These are phyloP conservation scores for Sebastes steindachneri DNA, from an alignment of 2,797 vertebrate species.

Conservation along the genomic window DNA sequence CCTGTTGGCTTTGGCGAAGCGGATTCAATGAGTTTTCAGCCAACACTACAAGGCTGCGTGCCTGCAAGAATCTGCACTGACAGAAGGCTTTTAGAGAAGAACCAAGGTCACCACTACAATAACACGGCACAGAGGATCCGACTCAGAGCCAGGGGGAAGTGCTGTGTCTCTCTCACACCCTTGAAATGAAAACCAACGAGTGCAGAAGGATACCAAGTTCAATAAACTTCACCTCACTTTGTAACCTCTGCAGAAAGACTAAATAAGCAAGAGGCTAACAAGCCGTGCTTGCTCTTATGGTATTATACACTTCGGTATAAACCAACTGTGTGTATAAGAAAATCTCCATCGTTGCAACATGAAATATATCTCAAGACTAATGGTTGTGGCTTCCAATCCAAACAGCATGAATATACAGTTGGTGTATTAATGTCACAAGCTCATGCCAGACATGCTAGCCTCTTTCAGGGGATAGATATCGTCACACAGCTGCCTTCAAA, in stretches of 20 bases:
- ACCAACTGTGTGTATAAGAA: constrained; percentile 9
- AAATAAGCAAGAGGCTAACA: constrained; percentile 24
- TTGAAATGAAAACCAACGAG: constrained; percentile 65
- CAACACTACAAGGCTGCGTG: constrained; percentile 63
- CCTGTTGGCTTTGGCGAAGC: constrained; percentile 75
- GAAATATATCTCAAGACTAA: constrained; percentile 1
- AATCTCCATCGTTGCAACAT: neutral
- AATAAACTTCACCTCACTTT: constrained; percentile 62
- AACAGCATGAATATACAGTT: neutral
- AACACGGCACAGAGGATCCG: constrained; percentile 60
- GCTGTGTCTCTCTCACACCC: constrained; percentile 55
- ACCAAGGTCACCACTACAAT: constrained; percentile 73
- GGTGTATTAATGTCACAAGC: constrained; percentile 4
- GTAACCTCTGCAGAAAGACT: constrained; percentile 39
- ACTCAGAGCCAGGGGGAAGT: constrained; percentile 55
- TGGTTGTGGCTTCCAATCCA: constrained; percentile 2
- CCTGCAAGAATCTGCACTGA: constrained; percentile 67
- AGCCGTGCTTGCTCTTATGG: neutral
- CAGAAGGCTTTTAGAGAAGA: constrained; percentile 70
- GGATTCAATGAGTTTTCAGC: constrained; percentile 68
- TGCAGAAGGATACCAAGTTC: constrained; percentile 56
- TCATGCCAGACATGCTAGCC: neutral
- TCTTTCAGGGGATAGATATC: neutral
- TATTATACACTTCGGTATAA: constrained; percentile 23
- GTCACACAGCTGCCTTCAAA: constrained; percentile 15